Evolutionary conservation across 2,797 vertebrate genomes (phyloP).

Genomic region (Mormyrus proboscirostris): DNA sequence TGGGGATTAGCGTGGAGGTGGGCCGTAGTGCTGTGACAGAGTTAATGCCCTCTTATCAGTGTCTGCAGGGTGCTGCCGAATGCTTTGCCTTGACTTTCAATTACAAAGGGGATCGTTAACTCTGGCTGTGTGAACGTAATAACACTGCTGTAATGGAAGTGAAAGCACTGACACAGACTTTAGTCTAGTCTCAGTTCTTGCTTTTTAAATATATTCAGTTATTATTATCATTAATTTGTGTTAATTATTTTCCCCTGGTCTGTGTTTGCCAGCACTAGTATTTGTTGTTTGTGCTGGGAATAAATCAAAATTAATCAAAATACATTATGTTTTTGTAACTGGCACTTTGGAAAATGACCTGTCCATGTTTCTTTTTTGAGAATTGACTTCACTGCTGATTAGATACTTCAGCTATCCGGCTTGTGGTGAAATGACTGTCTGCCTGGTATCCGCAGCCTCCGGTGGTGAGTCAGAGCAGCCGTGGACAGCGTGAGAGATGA

Average conservation of each 20-base stretch:
- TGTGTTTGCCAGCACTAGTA: conserved; percentile 36
- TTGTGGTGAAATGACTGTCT: background rate
- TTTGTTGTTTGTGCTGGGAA: background rate
- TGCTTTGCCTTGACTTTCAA: conserved; percentile 67
- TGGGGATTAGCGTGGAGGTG: conserved; percentile 61
- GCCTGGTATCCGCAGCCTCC: background rate
- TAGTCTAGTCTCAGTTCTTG: conserved; percentile 64
- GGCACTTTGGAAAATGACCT: background rate
- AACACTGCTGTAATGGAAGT: conserved; percentile 71
- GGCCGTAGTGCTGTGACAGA: background rate
- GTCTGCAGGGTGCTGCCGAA: conserved; percentile 60
- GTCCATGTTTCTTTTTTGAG: background rate
- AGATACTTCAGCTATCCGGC: background rate
- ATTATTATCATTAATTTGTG: conserved; percentile 73
- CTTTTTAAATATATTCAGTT: conserved; percentile 44
- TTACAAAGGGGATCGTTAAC: conserved; percentile 77
- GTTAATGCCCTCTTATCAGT: conserved; percentile 55
- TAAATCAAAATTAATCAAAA: background rate
- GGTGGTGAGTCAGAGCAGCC: background rate
- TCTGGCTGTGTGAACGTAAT: conserved; percentile 77
- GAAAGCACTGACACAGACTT: conserved; percentile 74
- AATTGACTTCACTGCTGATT: background rate
- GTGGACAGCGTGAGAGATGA: background rate
- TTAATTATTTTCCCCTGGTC: conserved; percentile 55
- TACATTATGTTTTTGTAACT: background rate